Base-by-base conservation (phyloP, 2,113 vertebrate species). In the Cettia cetti region DNA sequence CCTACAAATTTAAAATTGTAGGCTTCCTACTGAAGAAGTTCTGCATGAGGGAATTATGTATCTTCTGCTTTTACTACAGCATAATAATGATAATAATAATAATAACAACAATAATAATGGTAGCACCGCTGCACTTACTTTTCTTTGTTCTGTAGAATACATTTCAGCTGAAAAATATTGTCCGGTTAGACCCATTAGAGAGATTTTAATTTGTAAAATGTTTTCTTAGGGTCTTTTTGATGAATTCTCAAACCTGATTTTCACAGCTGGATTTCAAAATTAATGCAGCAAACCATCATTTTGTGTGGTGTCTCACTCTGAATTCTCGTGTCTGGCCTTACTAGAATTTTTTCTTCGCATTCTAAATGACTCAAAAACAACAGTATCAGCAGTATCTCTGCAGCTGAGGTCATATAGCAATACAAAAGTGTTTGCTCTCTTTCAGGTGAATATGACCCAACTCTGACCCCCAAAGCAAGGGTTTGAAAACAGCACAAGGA, bases 381-480 rank as follows among this genome's bases (percentile, higher is more conserved):
- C 7, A 49, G 80, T 90, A 54, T 89, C 85, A 93, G 86, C 39
- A 82, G 24, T 95, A 75, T 72, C 94, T 92, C 74, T 92, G 92
- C 88, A 92, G 75, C 82, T 92, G 91, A 96, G 65, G 77, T 95
- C 86, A 72, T 53, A 30, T 2, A 63, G 42, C 61, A 79, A 17
- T 14, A 63, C 83, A 64, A 83, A 78, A 93, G 76, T 69, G 5
- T 89, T 94, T 94, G 21, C 69, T 72, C 22, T 69, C 45, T 94
- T 94, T 92, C 63, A 84, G 91, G 78, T 96, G 92, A 93, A 78
- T 90, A 86, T 94, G 89, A 90, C 42, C 49, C 88, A 92, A 68
- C 11, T 65, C 21, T 89, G 95, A 95, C 79, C 53, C 69, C 68
- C 37, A 89, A 92, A 91, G 64, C 47, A 94, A 93, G 68, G 4